Evolutionary conservation across 2,113 vertebrate genomes (phyloP), one percentile per base, ranked within the genome.

Genomic region (Amazona vittata): DNA sequence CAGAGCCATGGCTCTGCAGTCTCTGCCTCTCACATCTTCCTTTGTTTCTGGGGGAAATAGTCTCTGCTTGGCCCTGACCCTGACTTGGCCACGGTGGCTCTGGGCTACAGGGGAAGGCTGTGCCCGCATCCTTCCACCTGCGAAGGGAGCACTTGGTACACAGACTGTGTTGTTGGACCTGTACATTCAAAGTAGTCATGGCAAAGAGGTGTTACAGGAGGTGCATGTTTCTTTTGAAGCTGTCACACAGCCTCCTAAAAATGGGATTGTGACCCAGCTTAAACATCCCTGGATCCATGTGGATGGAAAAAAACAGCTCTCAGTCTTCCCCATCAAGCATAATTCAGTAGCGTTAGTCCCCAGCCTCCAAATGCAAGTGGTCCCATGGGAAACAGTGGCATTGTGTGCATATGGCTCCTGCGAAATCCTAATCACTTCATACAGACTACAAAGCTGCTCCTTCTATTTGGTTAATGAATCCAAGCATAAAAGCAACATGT

Each of bases 401-500:
- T 67, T 59, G 26, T 2, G 3, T 12, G 67, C 2, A 0, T 10
- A 59, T 5, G 94, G 87, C 85, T 76, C 52, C 82, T 37, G 67
- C 6, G 19, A 12, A 93, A 69, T 55, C 64, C 83, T 63, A 43
- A 89, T 86, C 65, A 33, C 91, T 79, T 77, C 29, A 1, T 78
- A 31, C 49, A 35, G 63, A 17, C 89, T 55, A 55, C 73, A 93
- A 19, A 68, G 78, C 94, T 83, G 89, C 37, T 96, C 74, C 83
- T 90, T 89, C 94, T 60, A 15, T 85, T 91, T 29, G 89, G 20
- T 82, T 94, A 87, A 91, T 87, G 91, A 96, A 96, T 79, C 84
- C 69, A 77, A 92, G 93, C 93, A 79, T 50, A 71, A 89, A 94
- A 95, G 74, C 81, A 82, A 87, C 93, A 91, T 93, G 91, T 85